Evolutionary conservation across 2,888 invertebrate genomes (phyloP).

Genomic region (Phyllotreta cruciferae): DNA sequence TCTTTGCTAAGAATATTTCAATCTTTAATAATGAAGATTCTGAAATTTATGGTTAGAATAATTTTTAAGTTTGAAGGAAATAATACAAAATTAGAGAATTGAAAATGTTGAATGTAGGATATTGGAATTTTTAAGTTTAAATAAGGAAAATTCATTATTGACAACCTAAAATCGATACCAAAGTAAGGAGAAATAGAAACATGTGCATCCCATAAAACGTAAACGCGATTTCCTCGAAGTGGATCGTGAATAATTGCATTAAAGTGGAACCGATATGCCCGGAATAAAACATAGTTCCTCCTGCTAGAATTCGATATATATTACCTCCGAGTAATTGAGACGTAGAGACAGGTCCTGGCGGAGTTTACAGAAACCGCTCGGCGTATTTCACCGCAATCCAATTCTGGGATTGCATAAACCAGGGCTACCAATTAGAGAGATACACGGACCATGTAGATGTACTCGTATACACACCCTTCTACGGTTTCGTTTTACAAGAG

Average conservation of each 20-base stretch:
- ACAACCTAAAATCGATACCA: too few species aligned
- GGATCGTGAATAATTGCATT: conserved; percentile 53
- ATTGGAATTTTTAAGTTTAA: background rate
- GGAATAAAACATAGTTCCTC: conserved; percentile 47
- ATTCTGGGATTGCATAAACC: conserved; percentile 60
- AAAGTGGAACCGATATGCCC: conserved; percentile 47
- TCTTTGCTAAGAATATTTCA: too few species aligned
- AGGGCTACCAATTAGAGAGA: conserved; percentile 59
- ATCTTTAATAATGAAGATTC: too few species aligned
- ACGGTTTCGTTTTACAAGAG: conserved; percentile 25
- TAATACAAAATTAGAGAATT: too few species aligned
- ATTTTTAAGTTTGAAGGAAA: background rate
- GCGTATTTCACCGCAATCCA: conserved; percentile 61
- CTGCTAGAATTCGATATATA: conserved; percentile 54
- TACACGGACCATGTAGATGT: conserved; percentile 54
- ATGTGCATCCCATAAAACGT: conserved; percentile 36
- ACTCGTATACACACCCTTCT: conserved; percentile 6
- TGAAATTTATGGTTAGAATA: too few species aligned
- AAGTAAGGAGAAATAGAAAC: too few species aligned
- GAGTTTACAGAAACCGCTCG: conserved; percentile 59
- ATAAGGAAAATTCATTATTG: background rate
- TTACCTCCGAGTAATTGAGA: conserved; percentile 58
- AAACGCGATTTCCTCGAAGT: conserved; percentile 50
- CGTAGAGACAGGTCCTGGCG: conserved; percentile 57
- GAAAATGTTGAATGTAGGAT: too few species aligned